Percentiles rank a stretch among this genome's conserved stretches.
phyloP scores from a whole-genome alignment of 2,888 invertebrate genomes.

The Drosophila mercatorum region DNA sequence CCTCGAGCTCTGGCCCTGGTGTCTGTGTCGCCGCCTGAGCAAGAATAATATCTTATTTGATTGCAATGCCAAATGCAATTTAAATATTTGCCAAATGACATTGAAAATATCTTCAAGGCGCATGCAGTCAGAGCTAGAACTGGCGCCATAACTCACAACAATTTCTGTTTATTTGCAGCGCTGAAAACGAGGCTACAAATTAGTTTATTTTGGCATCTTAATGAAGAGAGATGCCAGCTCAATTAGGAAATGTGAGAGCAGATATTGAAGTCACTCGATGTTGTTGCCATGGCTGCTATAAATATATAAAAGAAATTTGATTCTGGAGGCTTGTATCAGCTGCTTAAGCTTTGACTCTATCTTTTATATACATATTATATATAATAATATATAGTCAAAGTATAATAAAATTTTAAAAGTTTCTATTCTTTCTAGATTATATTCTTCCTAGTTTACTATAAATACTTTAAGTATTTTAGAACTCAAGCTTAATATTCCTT shows the following conservation, averaged over 20 bases:
- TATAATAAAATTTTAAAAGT: too few species aligned
- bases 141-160: constrained; percentile 1
- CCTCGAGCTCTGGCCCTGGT: constrained; percentile 7
- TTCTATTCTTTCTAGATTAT: too few species aligned
- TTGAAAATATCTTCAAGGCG: constrained; percentile 12
- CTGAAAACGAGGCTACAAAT: neutral
- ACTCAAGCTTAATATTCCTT: too few species aligned
- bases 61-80: constrained; percentile 72
- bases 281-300: neutral
- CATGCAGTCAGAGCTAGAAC: neutral
- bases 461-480: too few species aligned
- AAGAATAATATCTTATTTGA: constrained; percentile 72
- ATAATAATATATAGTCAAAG: too few species aligned
- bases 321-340: too few species aligned
- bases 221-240: neutral
- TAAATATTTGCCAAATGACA: constrained; percentile 57
- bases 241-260: neutral
- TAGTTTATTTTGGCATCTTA: neutral
- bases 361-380: too few species aligned
- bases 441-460: too few species aligned
- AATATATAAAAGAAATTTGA: too few species aligned
- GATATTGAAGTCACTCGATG: neutral
- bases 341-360: too few species aligned
- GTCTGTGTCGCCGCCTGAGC: constrained; percentile 17
- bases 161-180: neutral